A percentile compares a stretch with the other conserved stretches of the same genome.
phyloP scores from a whole-genome alignment of 2,888 invertebrate species.

The Halictus ligatus region DNA sequence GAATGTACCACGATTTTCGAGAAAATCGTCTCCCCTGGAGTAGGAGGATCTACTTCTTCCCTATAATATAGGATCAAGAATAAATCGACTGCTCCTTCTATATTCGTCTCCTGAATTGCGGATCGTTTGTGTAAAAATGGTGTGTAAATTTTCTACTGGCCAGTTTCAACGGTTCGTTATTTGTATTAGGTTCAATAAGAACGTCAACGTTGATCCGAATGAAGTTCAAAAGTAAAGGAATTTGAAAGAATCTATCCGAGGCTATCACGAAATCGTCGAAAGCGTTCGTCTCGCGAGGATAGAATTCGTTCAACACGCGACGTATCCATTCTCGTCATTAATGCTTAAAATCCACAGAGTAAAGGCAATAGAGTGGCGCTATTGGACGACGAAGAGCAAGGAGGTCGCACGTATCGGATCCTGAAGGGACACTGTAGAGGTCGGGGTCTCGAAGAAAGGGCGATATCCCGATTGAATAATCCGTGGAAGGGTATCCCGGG shows the following conservation, averaged over 20 bases:
- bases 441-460: conserved; percentile 26
- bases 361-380: background rate
- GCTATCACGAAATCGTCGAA: background rate
- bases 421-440: background rate
- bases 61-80: background rate
- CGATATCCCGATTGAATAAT: conserved; percentile 43
- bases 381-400: background rate
- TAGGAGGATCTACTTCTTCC: background rate
- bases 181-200: too few species aligned
- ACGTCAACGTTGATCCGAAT: too few species aligned
- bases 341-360: background rate
- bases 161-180: background rate
- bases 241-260: too few species aligned
- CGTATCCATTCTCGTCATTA: too few species aligned
- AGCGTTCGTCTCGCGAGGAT: too few species aligned
- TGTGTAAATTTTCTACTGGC: background rate
- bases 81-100: background rate
- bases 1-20: background rate
- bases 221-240: too few species aligned
- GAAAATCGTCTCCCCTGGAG: background rate
- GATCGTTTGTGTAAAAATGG: background rate
- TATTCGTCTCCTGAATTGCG: background rate
- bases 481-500: conserved; percentile 21
- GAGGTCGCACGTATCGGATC: background rate
- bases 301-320: background rate